Percentiles rank a stretch among this genome's conserved stretches.
Conservation (phyloP, 2,113 vertebrate genomes). For the Amphiprion percula region DNA sequence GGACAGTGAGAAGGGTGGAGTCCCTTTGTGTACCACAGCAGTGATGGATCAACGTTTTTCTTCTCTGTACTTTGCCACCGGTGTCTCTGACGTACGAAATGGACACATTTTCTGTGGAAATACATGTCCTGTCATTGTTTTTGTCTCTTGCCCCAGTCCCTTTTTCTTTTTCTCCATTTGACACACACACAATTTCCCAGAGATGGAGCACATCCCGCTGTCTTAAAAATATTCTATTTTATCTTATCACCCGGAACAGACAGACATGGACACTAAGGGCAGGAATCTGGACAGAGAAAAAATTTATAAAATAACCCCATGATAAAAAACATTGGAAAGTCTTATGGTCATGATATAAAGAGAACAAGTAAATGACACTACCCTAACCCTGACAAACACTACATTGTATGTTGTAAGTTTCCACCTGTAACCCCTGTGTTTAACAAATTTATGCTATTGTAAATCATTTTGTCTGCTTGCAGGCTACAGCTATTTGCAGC, state of each 20-base stretch:
- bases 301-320: slow-evolving; percentile 7
- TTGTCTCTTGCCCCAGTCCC: slow-evolving; percentile 45
- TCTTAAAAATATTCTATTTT: slow-evolving; percentile 64
- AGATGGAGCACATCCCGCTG: slow-evolving; percentile 55
- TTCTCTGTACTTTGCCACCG: slow-evolving; percentile 4
- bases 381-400: neutral
- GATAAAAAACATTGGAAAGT: neutral
- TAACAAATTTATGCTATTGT: slow-evolving; percentile 4
- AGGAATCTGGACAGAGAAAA: slow-evolving; percentile 46
- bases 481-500: slow-evolving; percentile 25
- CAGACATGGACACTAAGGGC: slow-evolving; percentile 31
- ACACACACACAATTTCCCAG: slow-evolving; percentile 45
- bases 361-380: neutral
- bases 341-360: neutral
- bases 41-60: slow-evolving; percentile 75
- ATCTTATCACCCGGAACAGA: slow-evolving; percentile 77
- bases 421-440: neutral
- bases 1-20: slow-evolving; percentile 68
- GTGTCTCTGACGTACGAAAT: slow-evolving; percentile 53
- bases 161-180: slow-evolving; percentile 30
- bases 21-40: slow-evolving; percentile 68
- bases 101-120: slow-evolving; percentile 55
- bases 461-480: neutral
- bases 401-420: neutral
- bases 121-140: slow-evolving; percentile 61